These are phyloP conservation scores for Ophion obscuratus DNA, from an alignment of 2,888 invertebrate genomes.

Conservation along the genomic window DNA sequence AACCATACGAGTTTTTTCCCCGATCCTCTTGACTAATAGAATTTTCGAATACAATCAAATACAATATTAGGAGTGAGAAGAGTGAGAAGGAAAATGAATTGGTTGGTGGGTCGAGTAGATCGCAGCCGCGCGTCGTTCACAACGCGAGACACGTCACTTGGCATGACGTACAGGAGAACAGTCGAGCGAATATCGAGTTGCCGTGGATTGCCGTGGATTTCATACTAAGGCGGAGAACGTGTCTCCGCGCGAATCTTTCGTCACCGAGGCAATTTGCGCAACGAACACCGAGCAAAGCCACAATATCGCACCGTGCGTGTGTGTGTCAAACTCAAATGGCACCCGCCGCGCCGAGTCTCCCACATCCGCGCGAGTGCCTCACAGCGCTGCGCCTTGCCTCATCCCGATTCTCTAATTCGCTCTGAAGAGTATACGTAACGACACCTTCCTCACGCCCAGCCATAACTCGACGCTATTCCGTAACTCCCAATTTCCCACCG, in stretches of 20 bases:
- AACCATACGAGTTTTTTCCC: too few relatives aligned
- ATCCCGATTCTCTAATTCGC: conserved; percentile 6
- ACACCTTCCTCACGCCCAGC: background rate
- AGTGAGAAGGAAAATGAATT: too few relatives aligned
- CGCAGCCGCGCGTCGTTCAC: background rate
- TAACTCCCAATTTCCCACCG: too few relatives aligned
- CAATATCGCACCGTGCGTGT: conserved; percentile 4
- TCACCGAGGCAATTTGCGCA: conserved; percentile 3
- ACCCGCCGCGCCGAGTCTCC: background rate
- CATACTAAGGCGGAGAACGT: background rate
- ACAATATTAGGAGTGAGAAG: too few relatives aligned
- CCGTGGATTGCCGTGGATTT: background rate
- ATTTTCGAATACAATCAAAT: too few relatives aligned
- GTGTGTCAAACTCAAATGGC: background rate
- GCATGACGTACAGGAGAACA: background rate
- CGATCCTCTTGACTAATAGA: too few relatives aligned
- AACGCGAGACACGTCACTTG: background rate
- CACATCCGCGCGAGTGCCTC: background rate
- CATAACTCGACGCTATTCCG: too few relatives aligned
- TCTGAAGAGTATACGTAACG: background rate
- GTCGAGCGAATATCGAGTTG: background rate
- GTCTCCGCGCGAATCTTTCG: background rate
- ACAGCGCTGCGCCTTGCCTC: background rate
- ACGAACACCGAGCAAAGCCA: conserved; percentile 1
- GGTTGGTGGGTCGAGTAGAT: too few relatives aligned